Conservation (phyloP, 1,140 invertebrate species). For the Megalopta genalis region DNA sequence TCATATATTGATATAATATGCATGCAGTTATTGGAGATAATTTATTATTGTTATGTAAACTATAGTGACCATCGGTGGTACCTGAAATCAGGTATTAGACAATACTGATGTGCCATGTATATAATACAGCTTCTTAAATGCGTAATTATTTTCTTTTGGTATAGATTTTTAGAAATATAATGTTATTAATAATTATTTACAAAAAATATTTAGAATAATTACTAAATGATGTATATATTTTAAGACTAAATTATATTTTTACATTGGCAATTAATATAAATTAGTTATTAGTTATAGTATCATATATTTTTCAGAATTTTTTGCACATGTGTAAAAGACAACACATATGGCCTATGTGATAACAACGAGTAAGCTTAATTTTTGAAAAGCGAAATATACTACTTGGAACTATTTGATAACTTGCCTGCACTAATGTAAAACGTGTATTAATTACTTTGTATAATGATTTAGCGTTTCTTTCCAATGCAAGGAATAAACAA, state of each 20-base stretch:
- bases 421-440: neutral
- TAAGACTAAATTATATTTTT: constrained; percentile 23
- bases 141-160: neutral
- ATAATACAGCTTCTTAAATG: constrained; percentile 8
- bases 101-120: constrained; percentile 25
- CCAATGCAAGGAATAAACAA: neutral
- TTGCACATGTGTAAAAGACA: neutral
- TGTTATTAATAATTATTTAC: constrained; percentile 24
- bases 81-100: constrained; percentile 26
- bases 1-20: neutral
- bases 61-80: constrained; percentile 2
- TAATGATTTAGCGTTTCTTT: neutral
- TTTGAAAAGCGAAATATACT: neutral
- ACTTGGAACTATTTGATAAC: neutral
- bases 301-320: neutral
- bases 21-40: constrained; percentile 14
- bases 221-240: neutral
- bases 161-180: constrained; percentile 17
- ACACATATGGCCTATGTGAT: neutral
- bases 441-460: neutral
- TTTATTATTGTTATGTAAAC: constrained; percentile 19
- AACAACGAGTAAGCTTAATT: neutral
- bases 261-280: constrained; percentile 20
- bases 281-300: constrained; percentile 18
- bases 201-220: neutral